Base-by-base conservation (phyloP, 2,888 invertebrate species). In the Pyrrhosoma nymphula region DNA sequence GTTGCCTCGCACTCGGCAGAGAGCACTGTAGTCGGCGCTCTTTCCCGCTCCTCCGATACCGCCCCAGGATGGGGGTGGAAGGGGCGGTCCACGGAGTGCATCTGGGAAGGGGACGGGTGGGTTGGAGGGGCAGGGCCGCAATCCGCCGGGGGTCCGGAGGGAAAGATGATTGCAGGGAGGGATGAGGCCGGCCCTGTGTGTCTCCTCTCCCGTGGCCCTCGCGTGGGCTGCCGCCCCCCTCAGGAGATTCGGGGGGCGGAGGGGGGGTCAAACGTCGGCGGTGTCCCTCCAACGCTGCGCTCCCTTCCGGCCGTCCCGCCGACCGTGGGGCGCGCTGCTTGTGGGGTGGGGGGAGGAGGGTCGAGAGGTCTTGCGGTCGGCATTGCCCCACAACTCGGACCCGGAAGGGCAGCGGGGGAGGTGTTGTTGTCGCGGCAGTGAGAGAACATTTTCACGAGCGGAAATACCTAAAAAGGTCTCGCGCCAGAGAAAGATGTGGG, bases 251-350 rank as follows among this genome's bases (percentile, higher is more conserved):
- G 69, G 90, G 35, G 35, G n/a, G 63, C 3, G 30, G 26, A 14
- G 63, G 30, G 91, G 35, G 60, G 23, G 60, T 56, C 56, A 56
- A 56, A 16, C 56, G 16, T 8, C 16, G n/a, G 30, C 69, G 93
- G 93, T 63, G 93, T 23, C 39, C 63, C n/a, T n/a, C 93, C 93
- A 93, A 93, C 69, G 93, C 47, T 55, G 63, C 63, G 16, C 39
- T 30, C 91, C 30, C 30, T 8, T 47, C 47, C 4, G 8, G 8
- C 47, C 2, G n/a, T 26, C 35, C 91, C 63, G 39, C 93, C 47
- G 18, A 10, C 93, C 93, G 69, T 16, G 91, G 91, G 69, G 26
- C 26, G 69, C 69, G n/a, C n/a, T n/a, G n/a, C n/a, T n/a, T n/a
- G n/a, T n/a, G n/a, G n/a, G n/a, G n/a, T n/a, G n/a, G n/a, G 75